A percentile compares a stretch with the other conserved stretches of the same genome.
phyloP scores from a whole-genome alignment of 2,797 vertebrate genomes.

The Phylloscopus collybita region DNA sequence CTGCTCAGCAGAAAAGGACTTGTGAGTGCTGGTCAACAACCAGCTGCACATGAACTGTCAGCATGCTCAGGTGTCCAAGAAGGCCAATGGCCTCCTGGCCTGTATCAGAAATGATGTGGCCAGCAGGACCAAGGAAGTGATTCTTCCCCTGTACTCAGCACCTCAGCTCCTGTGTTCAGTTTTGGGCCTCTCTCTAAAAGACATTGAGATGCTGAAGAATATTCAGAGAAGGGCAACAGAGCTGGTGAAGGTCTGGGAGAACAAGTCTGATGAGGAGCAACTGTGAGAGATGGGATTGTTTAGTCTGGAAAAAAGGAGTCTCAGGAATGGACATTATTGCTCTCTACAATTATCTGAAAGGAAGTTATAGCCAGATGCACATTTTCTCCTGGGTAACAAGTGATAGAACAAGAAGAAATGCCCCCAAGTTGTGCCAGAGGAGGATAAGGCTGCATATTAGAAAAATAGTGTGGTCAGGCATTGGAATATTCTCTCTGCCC shows the following conservation, averaged over 20 bases:
- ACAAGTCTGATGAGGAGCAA: background rate
- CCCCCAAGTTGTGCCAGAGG: background rate
- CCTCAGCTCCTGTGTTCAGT: too few relatives aligned
- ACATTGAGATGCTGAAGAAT: background rate
- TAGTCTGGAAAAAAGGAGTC: background rate
- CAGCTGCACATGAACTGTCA: too few relatives aligned
- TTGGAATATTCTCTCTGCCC: background rate
- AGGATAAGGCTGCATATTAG: background rate
- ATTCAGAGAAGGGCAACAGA: background rate
- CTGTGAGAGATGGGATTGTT: background rate
- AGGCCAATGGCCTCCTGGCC: background rate
- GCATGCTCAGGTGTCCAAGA: background rate
- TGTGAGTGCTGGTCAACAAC: background rate
- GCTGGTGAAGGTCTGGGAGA: background rate
- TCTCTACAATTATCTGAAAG: background rate
- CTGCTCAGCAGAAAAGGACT: background rate
- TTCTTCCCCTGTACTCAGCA: background rate
- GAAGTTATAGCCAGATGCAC: background rate
- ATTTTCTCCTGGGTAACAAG: background rate
- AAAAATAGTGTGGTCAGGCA: background rate
- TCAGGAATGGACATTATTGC: background rate
- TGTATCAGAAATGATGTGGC: background rate
- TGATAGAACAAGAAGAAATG: background rate
- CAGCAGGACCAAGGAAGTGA: background rate
- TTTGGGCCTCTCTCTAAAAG: background rate